These are phyloP conservation scores for Atherinosoma microstoma DNA, from an alignment of 2,797 vertebrate species.

Conservation along the genomic window DNA sequence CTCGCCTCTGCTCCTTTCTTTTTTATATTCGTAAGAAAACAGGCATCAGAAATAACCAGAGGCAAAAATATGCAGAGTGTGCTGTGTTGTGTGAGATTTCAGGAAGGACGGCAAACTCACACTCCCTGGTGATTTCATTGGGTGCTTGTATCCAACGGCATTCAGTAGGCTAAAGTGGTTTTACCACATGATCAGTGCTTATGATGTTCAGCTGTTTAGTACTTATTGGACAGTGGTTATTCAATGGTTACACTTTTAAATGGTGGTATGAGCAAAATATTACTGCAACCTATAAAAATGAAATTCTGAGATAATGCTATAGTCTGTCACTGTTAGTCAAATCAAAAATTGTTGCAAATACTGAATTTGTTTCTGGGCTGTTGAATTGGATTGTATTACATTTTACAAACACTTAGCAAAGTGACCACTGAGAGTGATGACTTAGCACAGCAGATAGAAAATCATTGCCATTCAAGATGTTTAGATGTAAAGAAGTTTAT, in stretches of 20 bases:
- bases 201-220: not conserved
- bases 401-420: not conserved
- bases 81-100: not conserved
- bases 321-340: not conserved
- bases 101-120: not conserved
- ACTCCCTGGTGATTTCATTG: not conserved
- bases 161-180: too few species aligned
- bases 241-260: not conserved
- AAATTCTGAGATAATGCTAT: too few species aligned
- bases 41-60: slow-evolving; percentile 4
- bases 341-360: not conserved
- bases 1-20: slow-evolving; percentile 16
- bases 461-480: not conserved
- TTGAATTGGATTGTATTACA: not conserved
- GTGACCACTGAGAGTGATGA: too few species aligned
- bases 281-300: not conserved
- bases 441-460: too few species aligned
- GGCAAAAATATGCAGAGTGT: not conserved
- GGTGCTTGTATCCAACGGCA: too few species aligned
- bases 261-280: not conserved
- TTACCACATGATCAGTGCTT: not conserved
- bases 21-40: not conserved
- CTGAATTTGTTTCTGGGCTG: rapidly evolving
- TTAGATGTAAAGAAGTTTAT: not conserved
- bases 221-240: not conserved